Evolutionary conservation across 1,140 invertebrate species (phyloP).

Genomic region (Atta cephalotes): DNA sequence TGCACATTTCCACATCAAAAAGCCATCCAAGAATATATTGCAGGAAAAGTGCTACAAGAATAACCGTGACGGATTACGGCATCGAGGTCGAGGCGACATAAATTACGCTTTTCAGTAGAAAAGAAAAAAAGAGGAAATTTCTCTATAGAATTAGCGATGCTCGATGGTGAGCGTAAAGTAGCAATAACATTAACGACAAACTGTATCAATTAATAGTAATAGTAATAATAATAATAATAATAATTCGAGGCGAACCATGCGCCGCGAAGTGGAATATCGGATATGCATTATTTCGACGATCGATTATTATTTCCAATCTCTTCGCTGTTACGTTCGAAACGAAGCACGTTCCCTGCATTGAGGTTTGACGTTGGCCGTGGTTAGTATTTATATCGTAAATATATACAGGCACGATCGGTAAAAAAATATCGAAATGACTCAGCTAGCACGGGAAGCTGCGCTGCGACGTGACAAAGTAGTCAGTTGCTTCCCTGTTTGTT

Average conservation of each 20-base stretch:
- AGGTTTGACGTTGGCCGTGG: constrained; percentile 61
- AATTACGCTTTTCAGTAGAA: constrained; percentile 28
- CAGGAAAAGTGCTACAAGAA: constrained; percentile 54
- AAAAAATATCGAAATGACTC: constrained; percentile 63
- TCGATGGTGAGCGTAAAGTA: constrained; percentile 28
- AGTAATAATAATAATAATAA: constrained; percentile 41
- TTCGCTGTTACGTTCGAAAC: constrained; percentile 23
- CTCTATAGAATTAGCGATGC: constrained; percentile 6
- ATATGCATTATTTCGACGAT: constrained; percentile 21
- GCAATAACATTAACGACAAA: constrained; percentile 26
- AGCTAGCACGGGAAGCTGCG: constrained; percentile 53
- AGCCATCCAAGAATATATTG: constrained; percentile 53
- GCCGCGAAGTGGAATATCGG: constrained; percentile 38
- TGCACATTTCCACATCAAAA: constrained; percentile 45
- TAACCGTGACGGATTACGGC: constrained; percentile 46
- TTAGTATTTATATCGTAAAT: constrained; percentile 67
- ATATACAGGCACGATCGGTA: constrained; percentile 76
- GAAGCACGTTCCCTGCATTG: constrained; percentile 61
- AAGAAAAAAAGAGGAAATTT: constrained; percentile 22
- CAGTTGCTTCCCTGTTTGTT: constrained; percentile 36
- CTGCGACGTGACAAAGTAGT: background rate
- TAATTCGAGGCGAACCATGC: constrained; percentile 47
- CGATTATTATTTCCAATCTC: constrained; percentile 6
- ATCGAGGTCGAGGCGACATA: constrained; percentile 25
- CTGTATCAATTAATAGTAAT: constrained; percentile 59